Evolutionary conservation across 2,797 vertebrate genomes (phyloP).

Genomic region (Aselliscus stoliczkanus): DNA sequence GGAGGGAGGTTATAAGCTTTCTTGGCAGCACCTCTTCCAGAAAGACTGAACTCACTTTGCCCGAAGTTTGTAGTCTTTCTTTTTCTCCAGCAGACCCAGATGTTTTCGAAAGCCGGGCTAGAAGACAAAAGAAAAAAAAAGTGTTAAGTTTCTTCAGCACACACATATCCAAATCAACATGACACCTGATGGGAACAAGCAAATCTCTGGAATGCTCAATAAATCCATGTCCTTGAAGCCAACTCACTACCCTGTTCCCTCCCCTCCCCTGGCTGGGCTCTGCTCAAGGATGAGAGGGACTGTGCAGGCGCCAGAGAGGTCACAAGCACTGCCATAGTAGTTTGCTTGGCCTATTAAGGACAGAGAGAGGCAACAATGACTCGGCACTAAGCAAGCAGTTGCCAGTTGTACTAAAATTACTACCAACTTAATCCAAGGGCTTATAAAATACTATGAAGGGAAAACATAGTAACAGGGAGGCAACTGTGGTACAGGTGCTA

Average conservation of each 20-base stretch:
- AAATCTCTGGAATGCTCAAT: not conserved
- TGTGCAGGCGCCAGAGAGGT: slow-evolving; percentile 11
- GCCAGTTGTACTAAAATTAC: slow-evolving; percentile 76
- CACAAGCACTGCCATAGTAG: slow-evolving; percentile 45
- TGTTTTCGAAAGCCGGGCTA: slow-evolving; percentile 89
- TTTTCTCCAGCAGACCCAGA: slow-evolving; percentile 95
- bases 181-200: not conserved
- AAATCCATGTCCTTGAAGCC: slow-evolving; percentile 48
- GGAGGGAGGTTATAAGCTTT: not conserved
- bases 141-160: slow-evolving; percentile 33
- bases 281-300: slow-evolving; percentile 34
- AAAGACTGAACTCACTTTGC: slow-evolving; percentile 86
- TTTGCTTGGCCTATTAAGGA: slow-evolving; percentile 74
- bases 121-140: slow-evolving; percentile 17
- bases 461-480: slow-evolving; percentile 53
- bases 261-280: not conserved
- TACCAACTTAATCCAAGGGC: slow-evolving; percentile 69
- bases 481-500: slow-evolving; percentile 51
- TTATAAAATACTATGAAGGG: slow-evolving; percentile 71
- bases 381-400: slow-evolving; percentile 66
- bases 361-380: slow-evolving; percentile 72
- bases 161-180: not conserved
- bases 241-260: not conserved
- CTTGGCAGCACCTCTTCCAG: slow-evolving; percentile 11
- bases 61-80: slow-evolving; percentile 95